Conservation (phyloP, 2,113 vertebrate species). For the Colistium nudipinnis region DNA sequence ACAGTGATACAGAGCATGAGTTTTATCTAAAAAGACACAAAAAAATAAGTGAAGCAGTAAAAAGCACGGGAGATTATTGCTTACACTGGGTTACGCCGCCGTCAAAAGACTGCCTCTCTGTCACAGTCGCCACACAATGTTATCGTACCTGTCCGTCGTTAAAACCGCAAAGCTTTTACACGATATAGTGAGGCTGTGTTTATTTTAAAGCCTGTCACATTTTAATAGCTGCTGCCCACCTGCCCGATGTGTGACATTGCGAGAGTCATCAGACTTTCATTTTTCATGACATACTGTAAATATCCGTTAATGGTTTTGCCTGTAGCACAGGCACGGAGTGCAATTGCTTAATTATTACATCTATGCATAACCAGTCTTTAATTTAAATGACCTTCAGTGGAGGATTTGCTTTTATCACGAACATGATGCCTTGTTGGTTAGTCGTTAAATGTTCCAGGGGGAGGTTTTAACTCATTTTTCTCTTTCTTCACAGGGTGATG, state of each 20-base stretch:
- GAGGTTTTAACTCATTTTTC: constrained; percentile 18
- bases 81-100: constrained; percentile 19
- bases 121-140: constrained; percentile 62
- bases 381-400: constrained; percentile 44
- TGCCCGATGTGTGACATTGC: constrained; percentile 46
- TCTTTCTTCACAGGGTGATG: constrained; percentile 73
- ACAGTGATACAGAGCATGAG: constrained; percentile 26
- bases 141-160: constrained; percentile 63
- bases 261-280: constrained; percentile 58
- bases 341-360: constrained; percentile 17
- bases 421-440: constrained; percentile 21
- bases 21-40: constrained; percentile 53
- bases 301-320: constrained; percentile 51
- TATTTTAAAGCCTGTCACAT: constrained; percentile 67
- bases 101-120: constrained; percentile 44
- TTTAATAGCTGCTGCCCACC: constrained; percentile 56
- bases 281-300: constrained; percentile 65
- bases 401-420: constrained; percentile 40
- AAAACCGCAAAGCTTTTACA: constrained; percentile 60
- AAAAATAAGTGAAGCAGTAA: constrained; percentile 20
- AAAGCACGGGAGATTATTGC: constrained; percentile 41
- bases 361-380: constrained; percentile 35
- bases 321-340: background rate
- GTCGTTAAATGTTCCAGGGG: constrained; percentile 8
- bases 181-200: constrained; percentile 51